Evolutionary conservation across 2,113 vertebrate species (phyloP).

Genomic region (Epinephelus cyanopodus): DNA sequence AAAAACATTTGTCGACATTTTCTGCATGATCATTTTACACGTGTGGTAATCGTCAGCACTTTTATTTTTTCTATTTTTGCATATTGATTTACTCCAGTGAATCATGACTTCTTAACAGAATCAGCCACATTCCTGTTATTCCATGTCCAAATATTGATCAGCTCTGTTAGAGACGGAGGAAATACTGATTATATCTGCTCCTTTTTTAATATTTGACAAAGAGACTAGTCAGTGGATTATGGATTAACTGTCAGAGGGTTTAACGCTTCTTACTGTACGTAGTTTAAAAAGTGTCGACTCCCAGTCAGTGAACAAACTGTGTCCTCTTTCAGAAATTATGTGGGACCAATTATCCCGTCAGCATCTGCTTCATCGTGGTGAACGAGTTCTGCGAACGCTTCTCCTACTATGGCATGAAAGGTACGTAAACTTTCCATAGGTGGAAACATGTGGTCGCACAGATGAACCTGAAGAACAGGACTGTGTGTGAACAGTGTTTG

Average conservation of each 20-base stretch:
- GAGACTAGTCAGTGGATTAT: neutral
- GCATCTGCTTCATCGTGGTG: slow-evolving; percentile 96
- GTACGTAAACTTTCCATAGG: slow-evolving; percentile 75
- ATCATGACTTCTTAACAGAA: neutral
- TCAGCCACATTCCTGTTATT: neutral
- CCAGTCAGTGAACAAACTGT: neutral
- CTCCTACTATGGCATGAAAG: slow-evolving; percentile 99
- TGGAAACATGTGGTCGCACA: neutral
- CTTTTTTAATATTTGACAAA: neutral
- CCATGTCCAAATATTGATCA: neutral
- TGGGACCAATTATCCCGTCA: slow-evolving; percentile 94
- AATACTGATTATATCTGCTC: neutral
- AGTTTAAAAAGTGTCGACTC: neutral
- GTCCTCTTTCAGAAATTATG: slow-evolving; percentile 87
- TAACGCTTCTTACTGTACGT: neutral
- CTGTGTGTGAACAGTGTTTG: neutral
- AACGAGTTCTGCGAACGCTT: slow-evolving; percentile 99
- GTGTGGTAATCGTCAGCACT: no score
- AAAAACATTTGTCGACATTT: neutral
- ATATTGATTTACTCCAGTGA: slow-evolving; percentile 29
- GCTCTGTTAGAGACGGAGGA: neutral
- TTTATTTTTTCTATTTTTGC: neutral
- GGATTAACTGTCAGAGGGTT: neutral
- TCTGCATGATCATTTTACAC: neutral
- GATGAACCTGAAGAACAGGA: neutral